phyloP scores from a whole-genome alignment of 2,888 invertebrate genomes.

The Torymus texanus region DNA sequence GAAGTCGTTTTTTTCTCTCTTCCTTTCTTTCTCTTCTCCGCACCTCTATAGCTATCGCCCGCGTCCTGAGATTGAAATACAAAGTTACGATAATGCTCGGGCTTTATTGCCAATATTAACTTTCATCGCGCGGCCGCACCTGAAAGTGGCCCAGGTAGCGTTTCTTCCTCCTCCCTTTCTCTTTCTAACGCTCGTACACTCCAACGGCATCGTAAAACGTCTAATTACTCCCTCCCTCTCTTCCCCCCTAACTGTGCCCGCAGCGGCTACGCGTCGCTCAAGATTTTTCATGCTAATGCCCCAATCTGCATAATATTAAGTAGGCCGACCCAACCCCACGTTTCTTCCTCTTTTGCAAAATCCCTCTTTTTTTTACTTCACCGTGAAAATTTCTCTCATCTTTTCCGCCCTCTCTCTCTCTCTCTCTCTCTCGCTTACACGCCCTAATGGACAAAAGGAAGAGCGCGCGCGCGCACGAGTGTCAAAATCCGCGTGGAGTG shows the following conservation, averaged over 20 bases:
- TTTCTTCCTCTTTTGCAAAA: constrained; percentile 29
- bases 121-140: constrained; percentile 40
- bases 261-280: constrained; percentile 8
- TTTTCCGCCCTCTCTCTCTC: not conserved
- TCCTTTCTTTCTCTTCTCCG: no score
- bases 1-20: no score
- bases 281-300: constrained; percentile 54
- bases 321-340: not conserved
- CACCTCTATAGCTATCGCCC: no score
- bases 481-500: constrained; percentile 12
- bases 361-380: not conserved
- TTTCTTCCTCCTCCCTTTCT: not conserved
- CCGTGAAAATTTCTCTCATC: constrained; percentile 1
- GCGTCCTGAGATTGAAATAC: constrained; percentile 45
- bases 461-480: not conserved
- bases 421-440: not conserved
- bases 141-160: not conserved
- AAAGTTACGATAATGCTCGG: constrained; percentile 51
- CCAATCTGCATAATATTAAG: constrained; percentile 55
- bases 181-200: constrained; percentile 22
- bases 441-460: not conserved
- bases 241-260: constrained; percentile 18
- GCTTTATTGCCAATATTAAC: constrained; percentile 52
- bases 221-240: constrained; percentile 48
- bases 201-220: constrained; percentile 51